A percentile compares a stretch with the other conserved stretches of the same genome.
Conservation (phyloP, 1,140 invertebrate species). For the Temnothorax nylanderi region DNA sequence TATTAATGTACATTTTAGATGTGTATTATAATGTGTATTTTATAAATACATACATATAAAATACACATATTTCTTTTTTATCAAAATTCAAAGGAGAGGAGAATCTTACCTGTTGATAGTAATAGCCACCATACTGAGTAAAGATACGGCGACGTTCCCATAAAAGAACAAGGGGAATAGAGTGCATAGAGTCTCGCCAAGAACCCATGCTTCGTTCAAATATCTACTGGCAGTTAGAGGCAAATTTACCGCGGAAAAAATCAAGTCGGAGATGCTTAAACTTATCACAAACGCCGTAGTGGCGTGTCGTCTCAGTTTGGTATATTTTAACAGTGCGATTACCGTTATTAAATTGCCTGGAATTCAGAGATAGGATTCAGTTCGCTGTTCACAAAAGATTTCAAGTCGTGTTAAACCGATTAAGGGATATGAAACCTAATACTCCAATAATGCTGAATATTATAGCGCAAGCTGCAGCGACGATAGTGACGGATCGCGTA, state of each 20-base stretch:
- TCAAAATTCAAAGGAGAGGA: background rate
- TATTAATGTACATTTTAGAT: background rate
- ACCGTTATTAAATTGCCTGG: slow-evolving; percentile 94
- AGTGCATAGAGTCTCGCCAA: slow-evolving; percentile 92
- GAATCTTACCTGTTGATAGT: slow-evolving; percentile 92
- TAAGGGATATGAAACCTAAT: slow-evolving; percentile 84
- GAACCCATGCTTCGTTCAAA: slow-evolving; percentile 92
- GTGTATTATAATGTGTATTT: background rate
- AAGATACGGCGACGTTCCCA: slow-evolving; percentile 94
- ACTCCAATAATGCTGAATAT: slow-evolving; percentile 92
- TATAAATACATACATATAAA: background rate
- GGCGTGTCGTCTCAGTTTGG: slow-evolving; percentile 92
- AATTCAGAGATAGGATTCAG: slow-evolving; percentile 61
- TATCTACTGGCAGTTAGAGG: slow-evolving; percentile 94
- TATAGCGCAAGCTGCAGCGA: slow-evolving; percentile 91
- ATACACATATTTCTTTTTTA: background rate
- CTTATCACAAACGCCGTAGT: slow-evolving; percentile 96
- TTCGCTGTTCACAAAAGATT: background rate
- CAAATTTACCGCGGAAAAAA: slow-evolving; percentile 94
- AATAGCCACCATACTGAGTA: slow-evolving; percentile 96
- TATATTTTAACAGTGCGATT: slow-evolving; percentile 90
- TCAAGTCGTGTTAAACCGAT: background rate
- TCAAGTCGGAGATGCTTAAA: slow-evolving; percentile 93
- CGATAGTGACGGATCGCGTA: slow-evolving; percentile 90
- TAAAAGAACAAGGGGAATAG: slow-evolving; percentile 96